Conservation (phyloP, 2,113 vertebrate species). For the Himantopus leucocephalus region DNA sequence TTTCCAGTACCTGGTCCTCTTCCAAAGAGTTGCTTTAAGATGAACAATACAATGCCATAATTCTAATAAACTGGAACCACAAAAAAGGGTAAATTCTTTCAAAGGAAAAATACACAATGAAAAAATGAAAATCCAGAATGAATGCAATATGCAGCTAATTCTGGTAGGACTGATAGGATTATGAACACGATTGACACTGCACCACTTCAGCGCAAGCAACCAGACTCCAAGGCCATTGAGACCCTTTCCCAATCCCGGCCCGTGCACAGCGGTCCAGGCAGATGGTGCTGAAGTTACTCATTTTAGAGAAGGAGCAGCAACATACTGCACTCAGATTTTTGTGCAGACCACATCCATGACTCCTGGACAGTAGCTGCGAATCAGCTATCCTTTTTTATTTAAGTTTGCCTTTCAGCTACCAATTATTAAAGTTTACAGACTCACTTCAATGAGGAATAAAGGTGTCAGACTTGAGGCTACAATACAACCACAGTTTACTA, state of each 20-base stretch:
- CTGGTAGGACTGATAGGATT: not conserved
- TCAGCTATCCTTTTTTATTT: not conserved
- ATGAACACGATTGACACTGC: fast-evolving
- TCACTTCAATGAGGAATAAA: not conserved
- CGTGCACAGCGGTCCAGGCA: fast-evolving
- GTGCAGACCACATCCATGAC: not conserved
- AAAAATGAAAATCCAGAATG: not conserved
- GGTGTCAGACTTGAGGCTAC: not conserved
- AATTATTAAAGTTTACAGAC: not conserved
- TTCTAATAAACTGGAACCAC: not conserved
- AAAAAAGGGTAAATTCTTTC: not conserved
- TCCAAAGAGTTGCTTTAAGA: not conserved
- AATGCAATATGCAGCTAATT: not conserved
- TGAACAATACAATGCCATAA: not conserved
- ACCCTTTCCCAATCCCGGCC: not conserved
- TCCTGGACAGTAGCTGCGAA: not conserved
- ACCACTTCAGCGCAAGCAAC: not conserved
- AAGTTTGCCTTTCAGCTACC: not conserved
- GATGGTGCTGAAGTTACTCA: not conserved
- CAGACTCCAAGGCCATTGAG: not conserved
- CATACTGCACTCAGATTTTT: not conserved
- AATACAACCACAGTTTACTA: constrained; percentile 7
- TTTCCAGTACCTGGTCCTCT: not conserved
- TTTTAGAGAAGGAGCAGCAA: not conserved
- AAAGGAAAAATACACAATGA: not conserved